Evolutionary conservation across 2,113 vertebrate species (phyloP).

Genomic region (Dendropsophus ebraccatus): DNA sequence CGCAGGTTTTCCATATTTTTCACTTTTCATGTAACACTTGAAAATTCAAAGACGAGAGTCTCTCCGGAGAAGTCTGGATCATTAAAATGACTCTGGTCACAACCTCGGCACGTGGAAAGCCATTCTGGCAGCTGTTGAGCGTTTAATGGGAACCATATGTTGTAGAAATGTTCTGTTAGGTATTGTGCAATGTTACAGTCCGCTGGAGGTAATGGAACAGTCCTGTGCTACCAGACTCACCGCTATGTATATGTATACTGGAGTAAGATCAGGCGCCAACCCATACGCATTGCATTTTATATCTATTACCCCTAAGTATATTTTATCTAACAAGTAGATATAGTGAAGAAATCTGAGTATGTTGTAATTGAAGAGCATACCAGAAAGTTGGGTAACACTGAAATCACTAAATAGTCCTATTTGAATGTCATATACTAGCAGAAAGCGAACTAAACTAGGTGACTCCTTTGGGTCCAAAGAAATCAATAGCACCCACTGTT

Average conservation of each 20-base stretch:
- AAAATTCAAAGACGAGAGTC: background rate
- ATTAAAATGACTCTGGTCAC: background rate
- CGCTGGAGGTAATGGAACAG: background rate
- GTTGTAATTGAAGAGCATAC: background rate
- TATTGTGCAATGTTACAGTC: slow-evolving; percentile 7
- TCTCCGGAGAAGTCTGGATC: background rate
- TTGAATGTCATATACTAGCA: too few relatives aligned
- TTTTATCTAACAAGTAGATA: background rate
- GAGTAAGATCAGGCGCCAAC: background rate
- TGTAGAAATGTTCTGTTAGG: background rate
- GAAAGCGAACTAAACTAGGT: too few relatives aligned
- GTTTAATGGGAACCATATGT: slow-evolving; percentile 1
- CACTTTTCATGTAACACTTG: background rate
- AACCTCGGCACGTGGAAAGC: background rate
- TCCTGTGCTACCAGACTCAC: background rate
- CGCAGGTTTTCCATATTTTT: background rate
- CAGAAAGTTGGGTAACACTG: background rate
- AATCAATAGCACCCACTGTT: too few relatives aligned
- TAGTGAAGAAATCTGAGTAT: background rate
- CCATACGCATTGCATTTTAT: too few relatives aligned
- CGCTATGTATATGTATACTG: background rate
- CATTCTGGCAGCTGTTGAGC: background rate
- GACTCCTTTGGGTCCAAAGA: too few relatives aligned
- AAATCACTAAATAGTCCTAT: too few relatives aligned
- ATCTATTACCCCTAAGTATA: background rate